These are phyloP conservation scores for Helleia helle DNA, from an alignment of 2,888 invertebrate genomes.

Conservation along the genomic window DNA sequence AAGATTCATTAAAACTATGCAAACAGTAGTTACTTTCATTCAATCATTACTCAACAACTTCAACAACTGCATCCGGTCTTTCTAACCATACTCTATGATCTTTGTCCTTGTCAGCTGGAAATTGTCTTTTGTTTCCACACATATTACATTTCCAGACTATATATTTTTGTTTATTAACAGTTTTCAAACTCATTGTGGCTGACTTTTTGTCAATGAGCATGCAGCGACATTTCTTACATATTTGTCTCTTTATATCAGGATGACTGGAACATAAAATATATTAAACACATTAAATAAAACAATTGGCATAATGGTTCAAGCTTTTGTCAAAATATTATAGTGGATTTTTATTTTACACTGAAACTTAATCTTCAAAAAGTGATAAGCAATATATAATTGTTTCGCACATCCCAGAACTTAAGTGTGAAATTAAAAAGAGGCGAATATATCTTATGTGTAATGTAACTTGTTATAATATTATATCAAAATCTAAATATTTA, in stretches of 20 bases:
- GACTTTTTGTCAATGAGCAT: slow-evolving; percentile 67
- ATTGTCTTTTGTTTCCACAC: slow-evolving; percentile 35
- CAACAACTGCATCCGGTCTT: slow-evolving; percentile 60
- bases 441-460: too few species aligned
- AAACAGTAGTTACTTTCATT: too few species aligned
- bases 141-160: slow-evolving; percentile 63
- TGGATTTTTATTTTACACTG: too few species aligned
- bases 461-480: too few species aligned
- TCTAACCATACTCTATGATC: slow-evolving; percentile 70
- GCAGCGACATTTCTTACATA: slow-evolving; percentile 74
- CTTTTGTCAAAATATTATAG: not conserved
- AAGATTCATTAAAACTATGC: too few species aligned
- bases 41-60: slow-evolving; percentile 47
- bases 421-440: too few species aligned
- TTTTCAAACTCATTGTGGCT: slow-evolving; percentile 61
- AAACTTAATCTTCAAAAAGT: too few species aligned
- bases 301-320: not conserved
- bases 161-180: slow-evolving; percentile 46
- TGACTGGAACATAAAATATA: slow-evolving; percentile 53
- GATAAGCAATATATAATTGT: too few species aligned
- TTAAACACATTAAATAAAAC: too few species aligned
- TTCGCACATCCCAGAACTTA: too few species aligned
- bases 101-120: slow-evolving; percentile 37
- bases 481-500: too few species aligned
- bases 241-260: slow-evolving; percentile 72